Conservation (phyloP, 2,113 vertebrate species). For the Xiphophorus couchianus region DNA sequence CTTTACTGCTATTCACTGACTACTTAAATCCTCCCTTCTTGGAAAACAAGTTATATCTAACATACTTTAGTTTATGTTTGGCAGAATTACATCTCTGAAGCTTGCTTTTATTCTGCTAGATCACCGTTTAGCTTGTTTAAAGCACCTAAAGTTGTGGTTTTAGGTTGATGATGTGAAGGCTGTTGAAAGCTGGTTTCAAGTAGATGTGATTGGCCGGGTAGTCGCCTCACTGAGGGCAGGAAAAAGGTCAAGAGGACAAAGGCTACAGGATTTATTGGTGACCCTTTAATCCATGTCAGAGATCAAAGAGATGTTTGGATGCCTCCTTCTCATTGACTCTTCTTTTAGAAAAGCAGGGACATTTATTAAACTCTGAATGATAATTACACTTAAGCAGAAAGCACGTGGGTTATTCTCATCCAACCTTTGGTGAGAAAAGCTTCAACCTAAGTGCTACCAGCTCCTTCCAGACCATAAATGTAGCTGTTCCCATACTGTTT, state of each 20-base stretch:
- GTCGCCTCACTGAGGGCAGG: slow-evolving; percentile 32
- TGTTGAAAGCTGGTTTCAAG: slow-evolving; percentile 25
- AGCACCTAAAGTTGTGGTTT: slow-evolving; percentile 7
- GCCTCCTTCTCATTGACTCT: slow-evolving; percentile 45
- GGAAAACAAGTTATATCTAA: background rate
- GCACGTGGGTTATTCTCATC: slow-evolving; percentile 20
- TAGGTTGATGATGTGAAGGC: slow-evolving; percentile 15
- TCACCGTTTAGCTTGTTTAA: background rate
- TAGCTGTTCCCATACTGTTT: slow-evolving; percentile 53
- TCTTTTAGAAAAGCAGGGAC: background rate
- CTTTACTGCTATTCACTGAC: slow-evolving; percentile 21
- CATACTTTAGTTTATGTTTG: background rate
- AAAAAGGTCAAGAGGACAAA: slow-evolving; percentile 64
- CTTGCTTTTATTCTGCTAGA: slow-evolving; percentile 1
- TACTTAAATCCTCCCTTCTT: slow-evolving; percentile 17
- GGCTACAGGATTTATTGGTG: slow-evolving; percentile 63
- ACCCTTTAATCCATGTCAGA: slow-evolving; percentile 46
- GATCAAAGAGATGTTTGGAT: slow-evolving; percentile 69
- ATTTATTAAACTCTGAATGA: slow-evolving; percentile 36
- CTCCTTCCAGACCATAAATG: slow-evolving; percentile 4
- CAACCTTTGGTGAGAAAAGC: slow-evolving; percentile 19
- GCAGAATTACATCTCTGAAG: background rate
- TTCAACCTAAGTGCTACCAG: slow-evolving; percentile 42
- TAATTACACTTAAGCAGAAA: slow-evolving; percentile 52
- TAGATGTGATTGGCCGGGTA: slow-evolving; percentile 6